Conservation (phyloP, 2,797 vertebrate species). For the Dicrostonyx torquatus region DNA sequence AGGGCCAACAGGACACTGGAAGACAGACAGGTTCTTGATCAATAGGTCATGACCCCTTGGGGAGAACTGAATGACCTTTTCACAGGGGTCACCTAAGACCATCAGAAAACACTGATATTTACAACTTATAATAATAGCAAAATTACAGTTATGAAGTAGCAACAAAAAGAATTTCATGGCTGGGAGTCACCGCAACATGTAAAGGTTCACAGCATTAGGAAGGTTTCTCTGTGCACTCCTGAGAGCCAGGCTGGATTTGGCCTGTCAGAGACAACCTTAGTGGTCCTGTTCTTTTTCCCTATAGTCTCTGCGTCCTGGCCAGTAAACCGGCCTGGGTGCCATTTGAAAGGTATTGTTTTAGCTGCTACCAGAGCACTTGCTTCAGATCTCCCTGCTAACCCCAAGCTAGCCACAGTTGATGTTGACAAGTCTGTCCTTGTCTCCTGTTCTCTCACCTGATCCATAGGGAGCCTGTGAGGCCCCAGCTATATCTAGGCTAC, state of each 20-base stretch:
- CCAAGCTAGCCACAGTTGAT: not conserved
- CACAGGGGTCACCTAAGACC: not conserved
- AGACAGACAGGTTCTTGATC: not conserved
- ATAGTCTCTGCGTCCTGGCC: rapidly evolving
- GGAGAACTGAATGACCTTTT: not conserved
- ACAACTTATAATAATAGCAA: not conserved
- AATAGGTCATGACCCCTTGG: not conserved
- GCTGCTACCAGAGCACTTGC: rapidly evolving
- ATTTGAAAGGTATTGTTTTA: too few species aligned
- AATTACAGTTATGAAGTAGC: not conserved
- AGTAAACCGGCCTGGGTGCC: too few species aligned
- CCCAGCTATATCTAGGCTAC: rapidly evolving
- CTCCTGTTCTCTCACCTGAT: not conserved
- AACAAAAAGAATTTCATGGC: not conserved
- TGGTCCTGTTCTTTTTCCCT: rapidly evolving
- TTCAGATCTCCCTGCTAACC: not conserved
- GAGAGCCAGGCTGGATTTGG: not conserved
- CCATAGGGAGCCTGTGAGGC: not conserved
- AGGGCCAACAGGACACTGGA: rapidly evolving
- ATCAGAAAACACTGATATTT: not conserved
- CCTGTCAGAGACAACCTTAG: not conserved
- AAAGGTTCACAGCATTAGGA: not conserved
- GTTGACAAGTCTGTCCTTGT: too few species aligned
- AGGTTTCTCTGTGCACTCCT: not conserved
- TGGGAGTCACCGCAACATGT: not conserved